These are phyloP conservation scores for Motacilla alba DNA, from an alignment of 2,113 vertebrate genomes.

Conservation along the genomic window DNA sequence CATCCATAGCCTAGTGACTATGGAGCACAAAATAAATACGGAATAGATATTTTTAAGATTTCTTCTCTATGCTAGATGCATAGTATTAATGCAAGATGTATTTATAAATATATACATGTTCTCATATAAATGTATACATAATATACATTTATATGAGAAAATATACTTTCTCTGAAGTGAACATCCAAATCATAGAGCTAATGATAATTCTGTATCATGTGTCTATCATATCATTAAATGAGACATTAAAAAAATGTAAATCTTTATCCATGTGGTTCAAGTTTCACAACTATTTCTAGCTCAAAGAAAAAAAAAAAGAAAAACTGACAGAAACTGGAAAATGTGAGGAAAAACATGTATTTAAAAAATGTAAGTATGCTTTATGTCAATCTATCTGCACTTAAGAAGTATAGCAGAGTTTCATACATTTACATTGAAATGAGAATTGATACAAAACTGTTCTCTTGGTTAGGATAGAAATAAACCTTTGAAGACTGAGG, in stretches of 20 bases:
- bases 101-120: not conserved
- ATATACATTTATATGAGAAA: not conserved
- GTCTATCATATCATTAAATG: not conserved
- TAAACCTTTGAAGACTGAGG: not conserved
- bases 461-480: not conserved
- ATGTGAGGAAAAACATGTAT: not conserved
- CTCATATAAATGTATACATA: not conserved
- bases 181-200: not conserved
- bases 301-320: not conserved
- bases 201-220: not conserved
- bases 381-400: not conserved
- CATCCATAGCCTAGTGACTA: not conserved
- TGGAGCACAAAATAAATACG: not conserved
- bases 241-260: not conserved
- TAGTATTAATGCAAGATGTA: not conserved
- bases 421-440: not conserved
- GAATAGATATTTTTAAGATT: not conserved
- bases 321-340: not conserved
- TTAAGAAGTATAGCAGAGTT: not conserved
- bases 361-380: not conserved
- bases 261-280: not conserved
- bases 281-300: not conserved
- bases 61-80: not conserved
- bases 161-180: not conserved
- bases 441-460: not conserved